Evolutionary conservation across 2,113 vertebrate genomes (phyloP).

Genomic region (Menura novaehollandiae): DNA sequence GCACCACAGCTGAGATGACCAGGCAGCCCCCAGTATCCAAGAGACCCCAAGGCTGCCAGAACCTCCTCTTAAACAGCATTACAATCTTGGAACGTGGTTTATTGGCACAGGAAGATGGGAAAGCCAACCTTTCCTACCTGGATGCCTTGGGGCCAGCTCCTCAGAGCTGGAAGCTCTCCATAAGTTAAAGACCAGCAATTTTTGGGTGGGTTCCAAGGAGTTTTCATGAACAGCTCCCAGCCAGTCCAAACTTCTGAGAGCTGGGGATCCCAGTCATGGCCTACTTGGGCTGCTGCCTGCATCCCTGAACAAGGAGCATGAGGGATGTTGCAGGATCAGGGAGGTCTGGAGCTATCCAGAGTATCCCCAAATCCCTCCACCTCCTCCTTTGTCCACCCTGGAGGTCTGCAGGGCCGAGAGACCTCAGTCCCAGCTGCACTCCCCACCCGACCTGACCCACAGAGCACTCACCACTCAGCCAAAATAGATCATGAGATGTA

Average conservation of each 20-base stretch:
- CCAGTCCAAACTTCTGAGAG: not conserved
- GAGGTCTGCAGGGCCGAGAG: not conserved
- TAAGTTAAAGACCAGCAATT: not conserved
- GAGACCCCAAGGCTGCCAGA: not conserved
- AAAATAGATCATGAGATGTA: fast-evolving
- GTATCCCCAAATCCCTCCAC: not conserved
- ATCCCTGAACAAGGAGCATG: fast-evolving
- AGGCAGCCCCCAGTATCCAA: not conserved
- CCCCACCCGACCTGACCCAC: not conserved
- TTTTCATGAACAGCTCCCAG: not conserved
- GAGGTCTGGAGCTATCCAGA: not conserved
- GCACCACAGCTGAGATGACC: not conserved
- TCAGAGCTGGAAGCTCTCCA: not conserved
- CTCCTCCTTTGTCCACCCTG: not conserved
- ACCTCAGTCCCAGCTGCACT: not conserved
- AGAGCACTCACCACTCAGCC: not conserved
- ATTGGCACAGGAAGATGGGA: not conserved
- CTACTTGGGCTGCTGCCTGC: not conserved
- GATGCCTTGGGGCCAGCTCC: not conserved
- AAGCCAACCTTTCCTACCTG: not conserved
- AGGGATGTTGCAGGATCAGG: not conserved
- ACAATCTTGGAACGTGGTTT: fast-evolving
- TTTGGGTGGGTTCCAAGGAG: not conserved
- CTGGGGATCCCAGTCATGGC: not conserved
- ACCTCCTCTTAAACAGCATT: fast-evolving